Conservation (phyloP, 2,797 vertebrate species). For the Phrynocephalus vlangalii region DNA sequence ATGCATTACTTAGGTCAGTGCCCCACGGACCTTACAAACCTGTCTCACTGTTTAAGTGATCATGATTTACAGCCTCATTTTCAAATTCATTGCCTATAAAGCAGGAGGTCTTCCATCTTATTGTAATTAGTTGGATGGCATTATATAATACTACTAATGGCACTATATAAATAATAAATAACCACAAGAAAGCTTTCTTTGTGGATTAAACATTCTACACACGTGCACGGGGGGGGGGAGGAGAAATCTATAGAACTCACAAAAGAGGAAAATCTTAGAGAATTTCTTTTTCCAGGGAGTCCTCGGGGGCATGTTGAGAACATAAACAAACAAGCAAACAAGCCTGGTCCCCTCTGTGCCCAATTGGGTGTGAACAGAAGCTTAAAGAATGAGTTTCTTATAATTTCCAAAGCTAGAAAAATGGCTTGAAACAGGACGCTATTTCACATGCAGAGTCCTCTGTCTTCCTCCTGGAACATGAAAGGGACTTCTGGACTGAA, state of each 20-base stretch:
- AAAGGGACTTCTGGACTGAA: slow-evolving; percentile 2
- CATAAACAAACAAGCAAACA: neutral
- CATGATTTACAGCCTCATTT: neutral
- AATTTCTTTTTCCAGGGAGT: neutral
- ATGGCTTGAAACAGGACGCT: neutral
- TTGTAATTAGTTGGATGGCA: neutral
- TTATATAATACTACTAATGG: neutral
- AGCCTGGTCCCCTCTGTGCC: neutral
- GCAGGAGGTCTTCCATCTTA: neutral
- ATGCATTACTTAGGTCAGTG: neutral
- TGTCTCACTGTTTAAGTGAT: neutral
- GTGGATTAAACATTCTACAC: neutral
- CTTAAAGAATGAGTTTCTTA: neutral
- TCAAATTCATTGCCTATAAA: neutral
- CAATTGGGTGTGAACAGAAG: neutral
- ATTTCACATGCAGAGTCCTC: neutral
- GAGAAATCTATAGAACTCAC: neutral
- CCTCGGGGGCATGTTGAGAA: neutral
- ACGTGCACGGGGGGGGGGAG: too few relatives aligned
- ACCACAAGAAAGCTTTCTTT: neutral
- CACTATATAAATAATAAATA: neutral
- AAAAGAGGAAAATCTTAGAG: neutral
- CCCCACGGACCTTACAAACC: neutral
- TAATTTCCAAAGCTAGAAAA: neutral
- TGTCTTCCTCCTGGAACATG: neutral